Evolutionary conservation across 2,113 vertebrate genomes (phyloP), one percentile per base, ranked within the genome.

Genomic region (Gallinago undulata): DNA sequence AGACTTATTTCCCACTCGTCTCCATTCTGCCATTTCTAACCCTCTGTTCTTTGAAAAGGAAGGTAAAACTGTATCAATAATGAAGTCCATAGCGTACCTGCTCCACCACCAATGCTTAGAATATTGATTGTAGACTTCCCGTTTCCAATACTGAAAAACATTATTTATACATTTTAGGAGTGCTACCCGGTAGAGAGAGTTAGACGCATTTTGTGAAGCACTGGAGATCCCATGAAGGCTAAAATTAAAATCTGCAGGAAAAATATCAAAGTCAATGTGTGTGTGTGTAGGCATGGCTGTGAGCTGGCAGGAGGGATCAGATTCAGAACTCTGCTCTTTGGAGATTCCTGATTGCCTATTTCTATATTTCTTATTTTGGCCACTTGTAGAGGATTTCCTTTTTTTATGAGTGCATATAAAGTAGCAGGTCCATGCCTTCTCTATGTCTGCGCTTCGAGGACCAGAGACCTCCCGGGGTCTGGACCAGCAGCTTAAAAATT

Each of bases 61-160:
- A 23, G 1, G 2, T 21, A 48, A 73, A 92, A 39, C 10, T 33
- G 43, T 66, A 55, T 4, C 15, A 51, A 7, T 51, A 63, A 22
- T 66, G 60, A 80, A 77, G 79, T 62, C 25, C 63, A 78, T 90
- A 73, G 94, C 97, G 48, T 98, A 99, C 99, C 99, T 98, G 98
- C 97, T 93, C 99, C 99, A 93, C 99, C 98, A 23, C 99, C 99
- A 57, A 99, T 72, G 1, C 99, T 99, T 31, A 99, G 98, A 90
- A 99, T 96, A 87, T 98, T 98, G 97, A 99, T 98, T 94, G 97
- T 84, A 93, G 97, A 96, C 94, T 98, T 98, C 83, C 87, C 97
- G 0, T 96, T 92, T 95, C 97, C 98, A 91, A 98, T 98, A 77
- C 99, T 99, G 97, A 81, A 98, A 97, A 82, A 55, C 84, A 94